These are phyloP conservation scores for Digitonthophagus gazella DNA, from an alignment of 2,888 invertebrate species.

Conservation along the genomic window DNA sequence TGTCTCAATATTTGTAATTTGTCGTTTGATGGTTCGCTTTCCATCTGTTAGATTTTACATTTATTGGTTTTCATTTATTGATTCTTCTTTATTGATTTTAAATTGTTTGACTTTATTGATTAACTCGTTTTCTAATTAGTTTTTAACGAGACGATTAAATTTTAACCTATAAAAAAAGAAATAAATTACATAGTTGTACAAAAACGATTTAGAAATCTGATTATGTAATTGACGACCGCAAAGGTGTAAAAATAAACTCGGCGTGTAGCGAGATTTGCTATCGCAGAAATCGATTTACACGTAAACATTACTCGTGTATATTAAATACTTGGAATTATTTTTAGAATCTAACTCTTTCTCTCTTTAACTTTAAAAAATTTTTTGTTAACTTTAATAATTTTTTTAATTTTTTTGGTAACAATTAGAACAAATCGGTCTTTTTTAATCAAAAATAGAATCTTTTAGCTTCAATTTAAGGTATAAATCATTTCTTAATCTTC, in stretches of 20 bases:
- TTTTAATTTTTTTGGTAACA: too few relatives aligned
- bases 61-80: background rate
- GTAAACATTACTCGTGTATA: background rate
- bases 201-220: too few relatives aligned
- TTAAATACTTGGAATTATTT: constrained; percentile 1
- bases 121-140: too few relatives aligned
- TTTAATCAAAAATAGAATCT: too few relatives aligned
- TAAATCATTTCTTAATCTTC: too few relatives aligned
- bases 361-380: too few relatives aligned
- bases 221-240: background rate
- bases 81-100: background rate
- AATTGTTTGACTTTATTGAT: background rate
- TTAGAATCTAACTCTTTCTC: background rate
- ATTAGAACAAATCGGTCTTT: too few relatives aligned
- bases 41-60: background rate
- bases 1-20: constrained; percentile 1
- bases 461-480: too few relatives aligned
- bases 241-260: background rate
- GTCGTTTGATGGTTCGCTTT: background rate
- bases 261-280: background rate
- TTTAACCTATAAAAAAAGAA: too few relatives aligned
- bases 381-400: too few relatives aligned
- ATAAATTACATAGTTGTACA: too few relatives aligned
- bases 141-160: too few relatives aligned
- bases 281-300: background rate